Conservation (phyloP, 2,797 vertebrate species). For the Hylomyscus alleni region DNA sequence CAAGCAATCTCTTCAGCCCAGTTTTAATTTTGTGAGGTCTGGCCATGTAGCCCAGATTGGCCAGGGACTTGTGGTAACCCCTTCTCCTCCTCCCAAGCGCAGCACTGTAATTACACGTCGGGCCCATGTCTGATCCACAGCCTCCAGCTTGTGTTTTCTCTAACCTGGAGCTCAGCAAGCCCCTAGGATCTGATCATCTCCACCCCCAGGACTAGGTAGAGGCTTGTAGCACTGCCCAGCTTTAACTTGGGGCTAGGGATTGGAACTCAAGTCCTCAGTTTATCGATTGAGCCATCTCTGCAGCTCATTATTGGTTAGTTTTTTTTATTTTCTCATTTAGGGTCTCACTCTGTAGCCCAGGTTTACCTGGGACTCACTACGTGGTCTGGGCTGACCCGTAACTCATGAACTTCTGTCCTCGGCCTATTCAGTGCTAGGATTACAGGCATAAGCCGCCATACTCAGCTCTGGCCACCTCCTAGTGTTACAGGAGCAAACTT, state of each 20-base stretch:
- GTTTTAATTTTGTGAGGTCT: background rate
- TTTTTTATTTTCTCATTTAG: background rate
- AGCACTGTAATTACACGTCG: background rate
- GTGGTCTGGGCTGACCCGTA: background rate
- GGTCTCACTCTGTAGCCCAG: background rate
- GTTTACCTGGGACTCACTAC: background rate
- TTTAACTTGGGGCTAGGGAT: background rate
- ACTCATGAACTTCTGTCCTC: background rate
- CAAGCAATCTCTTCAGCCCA: background rate
- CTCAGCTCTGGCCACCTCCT: background rate
- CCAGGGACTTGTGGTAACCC: background rate
- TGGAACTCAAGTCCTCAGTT: background rate
- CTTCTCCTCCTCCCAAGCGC: background rate
- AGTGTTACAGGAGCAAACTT: background rate
- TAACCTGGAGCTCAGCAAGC: background rate
- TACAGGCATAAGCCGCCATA: background rate
- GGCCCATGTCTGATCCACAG: background rate
- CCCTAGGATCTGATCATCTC: background rate
- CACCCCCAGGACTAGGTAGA: background rate
- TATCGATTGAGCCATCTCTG: background rate
- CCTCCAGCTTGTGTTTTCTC: background rate
- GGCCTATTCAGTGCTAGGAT: background rate
- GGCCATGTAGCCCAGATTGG: background rate
- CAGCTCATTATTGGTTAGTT: too few species aligned
- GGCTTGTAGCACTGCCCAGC: background rate